A percentile compares a stretch with the other conserved stretches of the same genome.
These are phyloP conservation scores for Albula glossodonta DNA, from an alignment of 2,113 vertebrate species.

Conservation along the genomic window DNA sequence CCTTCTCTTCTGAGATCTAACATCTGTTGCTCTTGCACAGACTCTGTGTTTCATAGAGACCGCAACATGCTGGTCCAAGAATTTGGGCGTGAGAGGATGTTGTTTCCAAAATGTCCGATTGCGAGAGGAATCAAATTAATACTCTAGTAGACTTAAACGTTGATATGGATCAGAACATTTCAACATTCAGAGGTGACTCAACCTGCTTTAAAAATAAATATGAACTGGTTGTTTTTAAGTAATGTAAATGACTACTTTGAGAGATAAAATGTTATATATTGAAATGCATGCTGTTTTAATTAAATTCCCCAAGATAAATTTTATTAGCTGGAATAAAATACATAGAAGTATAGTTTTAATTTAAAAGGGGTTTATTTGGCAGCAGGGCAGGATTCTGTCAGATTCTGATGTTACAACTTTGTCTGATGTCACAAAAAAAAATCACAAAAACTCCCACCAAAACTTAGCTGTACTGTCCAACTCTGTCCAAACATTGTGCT, in stretches of 20 bases:
- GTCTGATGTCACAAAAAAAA: neutral
- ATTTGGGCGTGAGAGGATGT: neutral
- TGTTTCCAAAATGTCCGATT: neutral
- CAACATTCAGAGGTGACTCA: neutral
- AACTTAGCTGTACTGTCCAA: neutral
- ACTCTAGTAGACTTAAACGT: neutral
- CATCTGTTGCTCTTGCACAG: slow-evolving; percentile 10
- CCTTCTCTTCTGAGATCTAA: slow-evolving; percentile 11
- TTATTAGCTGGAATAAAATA: neutral
- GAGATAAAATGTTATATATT: no score
- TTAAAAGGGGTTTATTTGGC: neutral
- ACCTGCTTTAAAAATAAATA: no score
- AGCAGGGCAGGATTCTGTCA: neutral
- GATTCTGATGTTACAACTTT: neutral
- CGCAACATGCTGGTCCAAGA: neutral
- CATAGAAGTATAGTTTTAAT: neutral
- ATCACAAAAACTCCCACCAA: neutral
- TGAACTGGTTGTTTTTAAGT: no score
- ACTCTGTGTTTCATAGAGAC: neutral
- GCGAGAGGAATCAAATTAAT: neutral
- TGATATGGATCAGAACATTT: neutral
- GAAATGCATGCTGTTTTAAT: no score
- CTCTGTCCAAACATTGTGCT: neutral
- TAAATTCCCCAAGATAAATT: neutral
- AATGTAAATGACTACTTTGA: no score